Conservation (phyloP, 2,888 invertebrate species). For the Cinara cedri region DNA sequence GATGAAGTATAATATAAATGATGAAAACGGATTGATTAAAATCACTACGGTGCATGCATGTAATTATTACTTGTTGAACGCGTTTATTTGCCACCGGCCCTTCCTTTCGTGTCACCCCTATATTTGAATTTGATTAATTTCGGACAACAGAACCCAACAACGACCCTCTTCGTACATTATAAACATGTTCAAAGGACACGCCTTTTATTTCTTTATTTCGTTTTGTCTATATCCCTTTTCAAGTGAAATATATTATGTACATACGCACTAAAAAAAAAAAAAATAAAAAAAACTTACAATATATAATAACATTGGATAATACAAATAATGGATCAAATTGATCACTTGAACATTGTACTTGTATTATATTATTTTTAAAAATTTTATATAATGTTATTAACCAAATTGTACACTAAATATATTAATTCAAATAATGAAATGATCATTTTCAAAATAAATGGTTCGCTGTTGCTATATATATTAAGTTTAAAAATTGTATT, state of each 20-base stretch:
- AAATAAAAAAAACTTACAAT: neutral
- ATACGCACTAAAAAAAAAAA: neutral
- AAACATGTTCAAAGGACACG: constrained; percentile 43
- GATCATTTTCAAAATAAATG: no score
- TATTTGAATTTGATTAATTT: constrained; percentile 41
- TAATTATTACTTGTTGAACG: constrained; percentile 55
- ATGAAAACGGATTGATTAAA: constrained; percentile 48
- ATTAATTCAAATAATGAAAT: no score
- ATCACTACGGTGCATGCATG: constrained; percentile 14
- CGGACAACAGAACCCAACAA: constrained; percentile 23
- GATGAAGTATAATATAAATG: constrained; percentile 3
- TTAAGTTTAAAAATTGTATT: no score
- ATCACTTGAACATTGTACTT: constrained; percentile 14
- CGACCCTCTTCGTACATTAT: constrained; percentile 35
- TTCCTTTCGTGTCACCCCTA: constrained; percentile 13
- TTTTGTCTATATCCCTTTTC: neutral
- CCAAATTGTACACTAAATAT: no score
- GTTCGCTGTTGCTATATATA: no score
- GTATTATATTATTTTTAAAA: no score
- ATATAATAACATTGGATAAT: neutral
- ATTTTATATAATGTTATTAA: no score
- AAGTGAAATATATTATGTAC: neutral
- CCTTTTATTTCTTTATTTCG: constrained; percentile 9
- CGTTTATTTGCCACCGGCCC: neutral
- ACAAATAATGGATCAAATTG: constrained; percentile 1